Conservation (phyloP, 2,888 invertebrate species). For the Calameuta pallipes region DNA sequence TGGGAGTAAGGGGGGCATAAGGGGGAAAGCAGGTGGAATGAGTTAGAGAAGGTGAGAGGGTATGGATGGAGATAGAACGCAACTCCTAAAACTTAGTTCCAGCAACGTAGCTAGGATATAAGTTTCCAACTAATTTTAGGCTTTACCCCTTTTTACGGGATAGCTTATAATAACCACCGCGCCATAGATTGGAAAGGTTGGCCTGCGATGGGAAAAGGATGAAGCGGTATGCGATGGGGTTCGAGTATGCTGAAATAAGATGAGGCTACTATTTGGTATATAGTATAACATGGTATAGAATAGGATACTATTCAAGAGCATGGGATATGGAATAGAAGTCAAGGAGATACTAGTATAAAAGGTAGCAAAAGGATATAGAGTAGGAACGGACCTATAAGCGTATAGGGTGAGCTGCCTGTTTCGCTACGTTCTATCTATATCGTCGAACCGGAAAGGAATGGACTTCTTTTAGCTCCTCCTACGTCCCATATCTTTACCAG, state of each 20-base stretch:
- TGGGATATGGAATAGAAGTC: neutral
- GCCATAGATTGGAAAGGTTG: constrained; percentile 11
- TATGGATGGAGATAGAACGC: constrained; percentile 2
- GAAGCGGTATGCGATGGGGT: constrained; percentile 8
- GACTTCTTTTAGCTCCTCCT: neutral
- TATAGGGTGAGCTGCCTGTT: neutral
- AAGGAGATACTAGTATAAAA: neutral
- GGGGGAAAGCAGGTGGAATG: neutral
- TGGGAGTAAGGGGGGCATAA: neutral
- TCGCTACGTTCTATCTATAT: neutral
- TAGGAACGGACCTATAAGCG: neutral
- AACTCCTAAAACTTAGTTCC: constrained; percentile 16
- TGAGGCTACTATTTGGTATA: neutral
- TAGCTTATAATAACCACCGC: constrained; percentile 33
- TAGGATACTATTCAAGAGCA: neutral
- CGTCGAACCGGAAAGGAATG: neutral
- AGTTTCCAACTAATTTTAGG: constrained; percentile 39
- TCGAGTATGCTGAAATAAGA: neutral
- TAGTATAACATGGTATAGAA: neutral
- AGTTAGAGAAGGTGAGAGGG: neutral
- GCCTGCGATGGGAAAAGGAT: constrained; percentile 17
- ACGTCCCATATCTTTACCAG: neutral
- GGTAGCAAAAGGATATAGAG: neutral
- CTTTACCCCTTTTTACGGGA: constrained; percentile 38
- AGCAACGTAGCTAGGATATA: constrained; percentile 19